Evolutionary conservation across 2,888 invertebrate genomes (phyloP), one percentile per base, ranked within the genome.

Genomic region (Marronus borbonicus): DNA sequence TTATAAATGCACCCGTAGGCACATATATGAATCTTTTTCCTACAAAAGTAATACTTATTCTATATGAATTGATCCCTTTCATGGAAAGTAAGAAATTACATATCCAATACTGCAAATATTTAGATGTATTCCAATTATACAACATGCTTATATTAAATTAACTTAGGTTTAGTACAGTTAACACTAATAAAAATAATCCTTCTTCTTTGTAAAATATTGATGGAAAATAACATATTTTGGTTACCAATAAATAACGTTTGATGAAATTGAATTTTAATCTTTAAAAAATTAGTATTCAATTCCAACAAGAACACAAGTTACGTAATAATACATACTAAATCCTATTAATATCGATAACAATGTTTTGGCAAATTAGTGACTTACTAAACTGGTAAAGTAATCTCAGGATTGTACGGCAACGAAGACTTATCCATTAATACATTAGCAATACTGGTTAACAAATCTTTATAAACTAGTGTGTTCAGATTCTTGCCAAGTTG

Each of bases 401-500:
- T 78, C 79, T 84, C 83, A 1, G 83, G 81, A 80, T 83, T 83
- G 55, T 82, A 83, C 58, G 80, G 77, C 14, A 79, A 20, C 7
- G 80, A 76, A n/a, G 76, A 79, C 76, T 81, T 84, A 77, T 81
- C 81, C 80, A 81, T 79, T 10, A 81, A 39, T 39, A 66, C 78
- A 44, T 52, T 80, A 39, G 80, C 81, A 55, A 84, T 81, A 39
- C 81, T 82, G 62, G 66, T 78, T 62, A 94, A 87, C 65, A 95
- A 86, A 82, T 94, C 93, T 81, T 91, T 90, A 86, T 92, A 94
- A 72, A 93, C 88, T 20, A 92, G 88, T 0, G 93, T 93, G 86
- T 94, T 94, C 83, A 95, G 91, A 86, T 96, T 96, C 85, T 93
- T 93, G 78, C 94, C 93, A 66, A 96, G 89, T 85, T 94, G 92